phyloP scores from a whole-genome alignment of 2,888 invertebrate genomes.

The Acanthoscelides obtectus region DNA sequence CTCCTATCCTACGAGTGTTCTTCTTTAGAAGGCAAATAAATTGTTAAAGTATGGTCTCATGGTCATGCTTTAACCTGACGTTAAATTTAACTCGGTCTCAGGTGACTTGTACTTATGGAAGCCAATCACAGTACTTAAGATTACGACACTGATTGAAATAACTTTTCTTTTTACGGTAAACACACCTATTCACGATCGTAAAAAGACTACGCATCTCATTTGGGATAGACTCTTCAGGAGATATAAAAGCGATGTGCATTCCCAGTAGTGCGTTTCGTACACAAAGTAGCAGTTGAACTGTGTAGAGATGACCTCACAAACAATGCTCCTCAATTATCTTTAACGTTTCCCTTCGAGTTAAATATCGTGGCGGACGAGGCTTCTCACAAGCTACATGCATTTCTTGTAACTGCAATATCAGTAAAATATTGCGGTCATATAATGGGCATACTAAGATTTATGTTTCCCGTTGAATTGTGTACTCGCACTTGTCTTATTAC shows the following conservation, averaged over 20 bases:
- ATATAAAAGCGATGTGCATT: background rate
- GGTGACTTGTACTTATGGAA: too few species aligned
- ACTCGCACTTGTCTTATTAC: conserved; percentile 8
- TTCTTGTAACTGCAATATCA: background rate
- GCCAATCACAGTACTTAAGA: too few species aligned
- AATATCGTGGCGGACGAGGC: background rate
- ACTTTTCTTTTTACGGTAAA: too few species aligned
- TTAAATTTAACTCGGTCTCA: too few species aligned
- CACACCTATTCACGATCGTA: too few species aligned
- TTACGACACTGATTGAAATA: too few species aligned
- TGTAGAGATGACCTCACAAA: background rate
- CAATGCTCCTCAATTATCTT: background rate
- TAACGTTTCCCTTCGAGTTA: background rate
- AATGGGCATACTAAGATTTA: conserved; percentile 7
- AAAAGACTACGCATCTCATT: too few species aligned
- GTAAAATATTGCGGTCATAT: background rate
- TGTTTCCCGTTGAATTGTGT: conserved; percentile 9
- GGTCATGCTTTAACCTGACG: too few species aligned
- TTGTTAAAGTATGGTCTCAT: too few species aligned
- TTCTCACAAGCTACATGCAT: background rate
- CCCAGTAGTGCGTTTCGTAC: background rate
- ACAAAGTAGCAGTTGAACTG: background rate
- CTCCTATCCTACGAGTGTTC: too few species aligned
- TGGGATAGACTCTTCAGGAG: background rate
- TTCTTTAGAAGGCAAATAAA: too few species aligned